Evolutionary conservation across 2,113 vertebrate species (phyloP).

Genomic region (Oceanites oceanicus): DNA sequence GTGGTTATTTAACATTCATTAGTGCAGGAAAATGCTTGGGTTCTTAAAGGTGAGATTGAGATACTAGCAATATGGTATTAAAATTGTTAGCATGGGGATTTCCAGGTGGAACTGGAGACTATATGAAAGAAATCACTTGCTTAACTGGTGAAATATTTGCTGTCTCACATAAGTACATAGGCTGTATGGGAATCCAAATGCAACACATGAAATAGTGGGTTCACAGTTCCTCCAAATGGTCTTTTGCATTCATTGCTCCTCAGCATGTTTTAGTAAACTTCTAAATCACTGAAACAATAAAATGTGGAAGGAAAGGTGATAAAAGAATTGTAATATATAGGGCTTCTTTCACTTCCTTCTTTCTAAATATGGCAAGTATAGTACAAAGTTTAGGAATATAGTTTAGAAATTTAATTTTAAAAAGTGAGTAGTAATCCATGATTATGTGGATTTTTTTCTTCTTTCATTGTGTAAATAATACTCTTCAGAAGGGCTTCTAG

Average conservation of each 20-base stretch:
- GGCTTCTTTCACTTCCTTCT: background rate
- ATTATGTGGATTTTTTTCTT: background rate
- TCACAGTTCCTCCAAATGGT: background rate
- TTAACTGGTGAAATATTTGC: background rate
- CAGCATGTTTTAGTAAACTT: background rate
- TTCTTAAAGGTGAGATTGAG: background rate
- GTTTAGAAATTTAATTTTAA: background rate
- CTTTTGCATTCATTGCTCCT: background rate
- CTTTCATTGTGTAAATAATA: background rate
- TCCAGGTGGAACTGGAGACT: background rate
- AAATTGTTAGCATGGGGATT: background rate
- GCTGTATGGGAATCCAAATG: background rate
- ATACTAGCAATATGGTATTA: background rate
- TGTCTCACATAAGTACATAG: background rate
- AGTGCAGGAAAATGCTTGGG: background rate
- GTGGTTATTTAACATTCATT: background rate
- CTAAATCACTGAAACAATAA: background rate
- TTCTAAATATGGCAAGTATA: background rate
- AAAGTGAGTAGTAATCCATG: background rate
- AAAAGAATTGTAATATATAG: background rate
- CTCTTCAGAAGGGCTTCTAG: background rate
- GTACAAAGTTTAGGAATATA: background rate
- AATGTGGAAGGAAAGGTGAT: background rate
- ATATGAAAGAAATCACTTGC: background rate
- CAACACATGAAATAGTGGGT: background rate